Base-by-base conservation (phyloP, 2,113 vertebrate genomes). In the Mungos mungo region DNA sequence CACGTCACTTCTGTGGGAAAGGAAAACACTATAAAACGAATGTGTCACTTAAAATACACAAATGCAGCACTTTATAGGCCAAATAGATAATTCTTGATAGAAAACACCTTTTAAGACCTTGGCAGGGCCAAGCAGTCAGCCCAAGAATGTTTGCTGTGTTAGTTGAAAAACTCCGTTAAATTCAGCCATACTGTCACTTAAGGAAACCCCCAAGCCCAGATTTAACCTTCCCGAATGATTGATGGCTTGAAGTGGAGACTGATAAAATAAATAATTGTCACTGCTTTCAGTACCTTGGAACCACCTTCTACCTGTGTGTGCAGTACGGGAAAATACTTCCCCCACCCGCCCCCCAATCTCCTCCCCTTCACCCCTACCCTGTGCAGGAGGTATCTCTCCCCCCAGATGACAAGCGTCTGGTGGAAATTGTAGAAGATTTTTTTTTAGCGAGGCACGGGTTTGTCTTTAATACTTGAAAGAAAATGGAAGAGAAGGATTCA, bases 401-500 rank as follows among this genome's bases (percentile, higher is more conserved):
- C 23, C 90, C 60, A 2, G 29, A 35, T 96, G 95, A 74, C 77
- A 66, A 88, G 72, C 41, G 33, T 66, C 83, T 90, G 60, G 41
- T 74, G 84, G 76, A 97, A 85, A 88, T 88, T 97, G 95, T 90
- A 33, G 66, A 93, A 97, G 93, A 95, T 82, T 98, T 99, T 72
- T 71, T 68, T 41, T 98, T 98, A 98, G 95, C 35, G 95, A 98
- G 97, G 93, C 98, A 98, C 98, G 97, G 98, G 97, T 98, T 99
- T 99, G 98, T 98, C 98, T 98, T 98, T 98, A 98, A 98, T 98
- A 98, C 98, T 95, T 98, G 96, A 95, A 98, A 98, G 98, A 98
- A 98, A 99, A 98, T 98, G 93, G 97, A 98, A 98, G 97, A 97
- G 98, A 98, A 98, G 88, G 97, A 97, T 98, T 98, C 98, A 98